These are phyloP conservation scores for Spodoptera frugiperda DNA, from an alignment of 1,140 invertebrate species.

Conservation along the genomic window DNA sequence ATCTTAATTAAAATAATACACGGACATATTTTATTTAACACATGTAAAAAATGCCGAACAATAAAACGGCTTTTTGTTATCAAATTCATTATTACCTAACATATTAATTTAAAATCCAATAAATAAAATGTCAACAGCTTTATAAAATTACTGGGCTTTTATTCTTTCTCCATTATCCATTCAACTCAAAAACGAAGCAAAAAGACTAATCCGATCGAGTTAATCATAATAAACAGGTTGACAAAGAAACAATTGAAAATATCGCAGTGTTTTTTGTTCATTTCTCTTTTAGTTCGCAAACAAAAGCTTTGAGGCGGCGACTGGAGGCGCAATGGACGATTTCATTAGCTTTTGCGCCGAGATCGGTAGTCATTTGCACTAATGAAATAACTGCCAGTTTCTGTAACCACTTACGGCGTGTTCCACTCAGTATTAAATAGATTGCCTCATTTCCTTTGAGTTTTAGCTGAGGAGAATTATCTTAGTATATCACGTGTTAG, in stretches of 20 bases:
- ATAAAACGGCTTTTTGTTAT: too few relatives aligned
- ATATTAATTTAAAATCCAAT: too few relatives aligned
- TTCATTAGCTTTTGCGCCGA: constrained; percentile 46
- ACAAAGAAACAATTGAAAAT: constrained; percentile 41
- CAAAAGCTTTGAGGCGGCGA: constrained; percentile 33
- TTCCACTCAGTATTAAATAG: constrained; percentile 29
- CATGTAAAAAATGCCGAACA: too few relatives aligned
- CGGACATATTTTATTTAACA: too few relatives aligned
- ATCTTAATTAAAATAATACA: too few relatives aligned
- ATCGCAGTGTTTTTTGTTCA: constrained; percentile 32
- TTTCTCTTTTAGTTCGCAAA: constrained; percentile 41
- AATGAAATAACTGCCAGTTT: constrained; percentile 55
- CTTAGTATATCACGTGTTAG: neutral
- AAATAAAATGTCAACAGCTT: too few relatives aligned
- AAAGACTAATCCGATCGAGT: constrained; percentile 36
- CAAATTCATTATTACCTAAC: too few relatives aligned
- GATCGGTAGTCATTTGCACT: constrained; percentile 52
- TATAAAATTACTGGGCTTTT: neutral
- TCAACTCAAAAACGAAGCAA: constrained; percentile 4
- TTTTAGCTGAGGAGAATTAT: neutral
- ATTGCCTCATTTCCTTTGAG: constrained; percentile 17
- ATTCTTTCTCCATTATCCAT: constrained; percentile 4
- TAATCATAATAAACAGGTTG: constrained; percentile 36
- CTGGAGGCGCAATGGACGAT: constrained; percentile 40
- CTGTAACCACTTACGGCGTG: constrained; percentile 34